Percentiles rank a stretch among this genome's conserved stretches.
These are phyloP conservation scores for Euleptes europaea DNA, from an alignment of 2,113 vertebrate genomes.

Conservation along the genomic window DNA sequence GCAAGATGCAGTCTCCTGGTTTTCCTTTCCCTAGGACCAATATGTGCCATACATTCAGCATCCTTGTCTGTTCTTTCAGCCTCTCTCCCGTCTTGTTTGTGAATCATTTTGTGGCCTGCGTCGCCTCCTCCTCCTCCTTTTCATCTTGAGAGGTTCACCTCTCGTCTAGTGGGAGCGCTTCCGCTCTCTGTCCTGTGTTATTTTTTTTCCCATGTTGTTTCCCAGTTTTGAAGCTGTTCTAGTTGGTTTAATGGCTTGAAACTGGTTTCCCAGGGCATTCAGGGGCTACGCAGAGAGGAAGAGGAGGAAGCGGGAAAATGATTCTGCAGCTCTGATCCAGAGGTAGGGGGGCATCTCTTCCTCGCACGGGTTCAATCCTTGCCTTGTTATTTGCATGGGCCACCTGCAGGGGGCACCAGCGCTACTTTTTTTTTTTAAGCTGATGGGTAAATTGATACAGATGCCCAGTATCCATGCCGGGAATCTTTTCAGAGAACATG, in stretches of 20 bases:
- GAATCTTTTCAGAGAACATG: neutral
- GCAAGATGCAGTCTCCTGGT: neutral
- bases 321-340: slow-evolving; percentile 89
- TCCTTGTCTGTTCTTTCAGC: neutral
- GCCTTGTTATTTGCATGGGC: slow-evolving; percentile 59
- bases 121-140: neutral
- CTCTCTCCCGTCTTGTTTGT: neutral
- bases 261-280: slow-evolving; percentile 92
- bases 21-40: neutral
- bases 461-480: neutral
- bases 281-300: slow-evolving; percentile 96
- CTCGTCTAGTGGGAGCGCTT: neutral
- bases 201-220: slow-evolving; percentile 43
- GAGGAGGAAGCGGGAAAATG: slow-evolving; percentile 92
- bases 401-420: slow-evolving; percentile 1
- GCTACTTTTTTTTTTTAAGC: neutral
- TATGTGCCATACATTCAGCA: neutral
- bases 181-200: slow-evolving; percentile 38
- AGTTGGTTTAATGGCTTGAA: slow-evolving; percentile 73
- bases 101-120: neutral
- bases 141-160: neutral
- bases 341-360: slow-evolving; percentile 84
- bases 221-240: slow-evolving; percentile 47
- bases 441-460: neutral
- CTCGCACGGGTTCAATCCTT: slow-evolving; percentile 62